Evolutionary conservation across 2,113 vertebrate species (phyloP).

Genomic region (Aythya baeri): DNA sequence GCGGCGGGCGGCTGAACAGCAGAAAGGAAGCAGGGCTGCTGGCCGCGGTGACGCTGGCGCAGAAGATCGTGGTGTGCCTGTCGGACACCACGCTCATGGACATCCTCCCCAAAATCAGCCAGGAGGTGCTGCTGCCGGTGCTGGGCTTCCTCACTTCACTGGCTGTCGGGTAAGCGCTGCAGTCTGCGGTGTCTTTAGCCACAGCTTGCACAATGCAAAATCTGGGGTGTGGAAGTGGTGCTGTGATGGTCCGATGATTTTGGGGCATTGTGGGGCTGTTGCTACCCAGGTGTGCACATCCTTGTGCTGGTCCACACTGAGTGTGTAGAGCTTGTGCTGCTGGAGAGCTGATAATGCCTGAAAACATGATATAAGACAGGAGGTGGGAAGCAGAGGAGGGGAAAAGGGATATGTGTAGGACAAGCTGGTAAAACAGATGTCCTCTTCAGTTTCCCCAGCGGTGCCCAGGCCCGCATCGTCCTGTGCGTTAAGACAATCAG

Average conservation of each 20-base stretch:
- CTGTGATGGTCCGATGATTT: not conserved
- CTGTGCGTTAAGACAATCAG: conserved; percentile 94
- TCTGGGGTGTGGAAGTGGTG: not conserved
- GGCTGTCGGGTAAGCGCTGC: conserved; percentile 78
- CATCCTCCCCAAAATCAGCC: conserved; percentile 96
- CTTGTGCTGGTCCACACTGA: not conserved
- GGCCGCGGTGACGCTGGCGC: conserved; percentile 89
- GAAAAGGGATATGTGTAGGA: not conserved
- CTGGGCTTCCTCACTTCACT: conserved; percentile 91
- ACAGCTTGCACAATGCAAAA: not conserved
- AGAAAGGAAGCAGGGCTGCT: conserved; percentile 95
- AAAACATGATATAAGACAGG: not conserved
- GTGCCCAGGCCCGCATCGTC: conserved; percentile 90
- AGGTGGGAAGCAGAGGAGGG: not conserved
- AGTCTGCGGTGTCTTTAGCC: not conserved
- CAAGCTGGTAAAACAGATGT: not conserved
- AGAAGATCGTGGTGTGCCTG: conserved; percentile 94
- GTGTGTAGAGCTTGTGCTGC: not conserved
- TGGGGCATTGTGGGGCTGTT: not conserved
- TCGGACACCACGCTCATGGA: conserved; percentile 97
- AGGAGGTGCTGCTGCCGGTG: conserved; percentile 92
- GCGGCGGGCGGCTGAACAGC: conserved; percentile 88
- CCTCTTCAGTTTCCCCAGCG: conserved; percentile 89
- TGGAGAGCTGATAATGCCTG: not conserved
- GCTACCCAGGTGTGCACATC: not conserved